Conservation (phyloP, 1,140 invertebrate species). For the Cydia strobilella region DNA sequence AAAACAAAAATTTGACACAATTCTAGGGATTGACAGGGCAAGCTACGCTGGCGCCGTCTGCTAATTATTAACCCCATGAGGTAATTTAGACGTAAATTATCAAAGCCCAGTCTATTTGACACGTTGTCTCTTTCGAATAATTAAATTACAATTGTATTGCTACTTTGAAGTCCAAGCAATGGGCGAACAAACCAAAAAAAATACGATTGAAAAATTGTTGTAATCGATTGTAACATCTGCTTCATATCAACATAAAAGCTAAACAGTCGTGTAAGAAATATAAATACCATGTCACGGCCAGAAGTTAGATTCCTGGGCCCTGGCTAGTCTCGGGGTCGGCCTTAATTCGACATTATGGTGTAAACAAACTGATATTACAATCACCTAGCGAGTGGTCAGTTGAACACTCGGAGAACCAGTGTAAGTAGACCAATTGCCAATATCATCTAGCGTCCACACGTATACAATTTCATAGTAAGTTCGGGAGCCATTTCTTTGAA, state of each 20-base stretch:
- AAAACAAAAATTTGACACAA: too few species aligned
- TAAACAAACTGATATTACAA: background rate
- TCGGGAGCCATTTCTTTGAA: too few species aligned
- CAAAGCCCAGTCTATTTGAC: too few species aligned
- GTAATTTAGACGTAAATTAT: too few species aligned
- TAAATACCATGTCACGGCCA: conserved; percentile 12
- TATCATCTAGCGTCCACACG: too few species aligned
- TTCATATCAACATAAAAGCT: background rate
- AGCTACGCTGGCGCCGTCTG: too few species aligned
- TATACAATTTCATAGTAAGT: too few species aligned
- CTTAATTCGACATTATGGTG: background rate
- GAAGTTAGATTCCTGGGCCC: background rate
- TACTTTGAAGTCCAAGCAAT: background rate
- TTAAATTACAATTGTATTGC: too few species aligned
- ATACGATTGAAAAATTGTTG: background rate
- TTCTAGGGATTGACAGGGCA: too few species aligned
- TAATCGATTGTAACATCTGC: background rate
- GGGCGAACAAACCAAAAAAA: background rate
- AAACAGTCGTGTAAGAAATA: conserved; percentile 9
- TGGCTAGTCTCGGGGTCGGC: background rate
- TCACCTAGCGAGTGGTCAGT: background rate
- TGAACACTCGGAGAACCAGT: background rate
- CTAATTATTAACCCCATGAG: too few species aligned
- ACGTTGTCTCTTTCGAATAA: too few species aligned
- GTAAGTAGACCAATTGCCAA: too few species aligned